Evolutionary conservation across 1,140 invertebrate genomes (phyloP).

Genomic region (Macrobrachium nipponense): DNA sequence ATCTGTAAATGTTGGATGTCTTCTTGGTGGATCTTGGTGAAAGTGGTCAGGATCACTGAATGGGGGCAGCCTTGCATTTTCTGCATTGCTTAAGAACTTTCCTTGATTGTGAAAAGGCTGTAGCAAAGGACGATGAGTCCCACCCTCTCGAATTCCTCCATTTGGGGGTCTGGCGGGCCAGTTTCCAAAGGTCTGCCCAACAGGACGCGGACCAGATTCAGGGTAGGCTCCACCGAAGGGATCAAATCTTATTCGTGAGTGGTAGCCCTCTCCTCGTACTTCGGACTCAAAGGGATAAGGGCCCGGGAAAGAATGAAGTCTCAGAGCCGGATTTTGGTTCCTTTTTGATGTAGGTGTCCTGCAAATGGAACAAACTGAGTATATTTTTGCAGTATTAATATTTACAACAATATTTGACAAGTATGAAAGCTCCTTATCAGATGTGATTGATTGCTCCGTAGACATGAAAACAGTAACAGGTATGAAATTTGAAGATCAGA

Average conservation of each 20-base stretch:
- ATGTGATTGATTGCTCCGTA: too few relatives aligned
- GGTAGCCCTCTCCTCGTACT: slow-evolving; percentile 44
- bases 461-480: too few relatives aligned
- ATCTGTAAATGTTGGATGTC: background rate
- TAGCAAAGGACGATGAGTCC: too few relatives aligned
- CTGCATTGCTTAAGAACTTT: too few relatives aligned
- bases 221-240: background rate
- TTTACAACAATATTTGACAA: background rate
- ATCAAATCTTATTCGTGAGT: slow-evolving; percentile 42
- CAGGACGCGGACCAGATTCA: background rate
- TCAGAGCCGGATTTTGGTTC: slow-evolving; percentile 4
- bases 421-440: background rate
- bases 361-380: background rate
- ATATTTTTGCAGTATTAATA: background rate
- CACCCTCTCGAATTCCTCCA: too few relatives aligned
- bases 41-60: too few relatives aligned
- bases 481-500: too few relatives aligned
- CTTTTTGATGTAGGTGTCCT: slow-evolving; percentile 14
- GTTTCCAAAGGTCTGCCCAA: slow-evolving; percentile 45
- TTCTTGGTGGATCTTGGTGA: too few relatives aligned
- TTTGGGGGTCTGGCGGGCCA: slow-evolving; percentile 1
- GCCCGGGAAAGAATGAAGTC: slow-evolving; percentile 24
- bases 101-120: too few relatives aligned
- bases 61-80: too few relatives aligned
- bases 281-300: slow-evolving; percentile 50